These are phyloP conservation scores for Drosophila nigrodunni DNA, from an alignment of 1,140 invertebrate species.

Conservation along the genomic window DNA sequence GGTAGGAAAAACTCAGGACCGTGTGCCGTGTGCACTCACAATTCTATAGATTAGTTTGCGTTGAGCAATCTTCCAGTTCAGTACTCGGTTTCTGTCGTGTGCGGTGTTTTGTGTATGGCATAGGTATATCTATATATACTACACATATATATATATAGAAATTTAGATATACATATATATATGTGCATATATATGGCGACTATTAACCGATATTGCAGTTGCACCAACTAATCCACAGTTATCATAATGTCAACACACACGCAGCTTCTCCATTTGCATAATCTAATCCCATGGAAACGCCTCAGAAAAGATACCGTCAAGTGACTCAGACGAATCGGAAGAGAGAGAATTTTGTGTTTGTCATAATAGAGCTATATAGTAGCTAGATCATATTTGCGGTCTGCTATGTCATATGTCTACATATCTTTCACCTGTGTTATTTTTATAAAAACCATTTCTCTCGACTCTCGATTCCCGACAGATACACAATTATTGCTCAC, in stretches of 20 bases:
- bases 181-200: constrained; percentile 18
- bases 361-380: constrained; percentile 38
- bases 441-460: constrained; percentile 64
- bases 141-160: constrained; percentile 17
- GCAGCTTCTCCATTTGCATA: constrained; percentile 11
- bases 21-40: constrained; percentile 80
- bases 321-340: constrained; percentile 13
- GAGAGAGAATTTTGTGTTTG: constrained; percentile 48
- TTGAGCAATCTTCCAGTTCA: constrained; percentile 83
- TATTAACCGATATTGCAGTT: constrained; percentile 55
- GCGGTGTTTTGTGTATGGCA: constrained; percentile 61
- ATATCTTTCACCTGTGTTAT: constrained; percentile 72
- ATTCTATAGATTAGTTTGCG: constrained; percentile 84
- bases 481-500: constrained; percentile 71
- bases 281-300: constrained; percentile 9
- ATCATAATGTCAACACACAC: constrained; percentile 21
- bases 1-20: constrained; percentile 43
- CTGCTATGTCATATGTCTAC: constrained; percentile 38
- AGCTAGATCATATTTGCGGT: constrained; percentile 54
- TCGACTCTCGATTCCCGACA: constrained; percentile 29
- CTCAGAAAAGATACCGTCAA: not conserved
- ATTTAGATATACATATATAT: constrained; percentile 26
- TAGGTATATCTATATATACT: constrained; percentile 50
- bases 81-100: constrained; percentile 72
- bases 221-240: constrained; percentile 29